phyloP scores from a whole-genome alignment of 2,888 invertebrate species.

The Scaptomyza parva region DNA sequence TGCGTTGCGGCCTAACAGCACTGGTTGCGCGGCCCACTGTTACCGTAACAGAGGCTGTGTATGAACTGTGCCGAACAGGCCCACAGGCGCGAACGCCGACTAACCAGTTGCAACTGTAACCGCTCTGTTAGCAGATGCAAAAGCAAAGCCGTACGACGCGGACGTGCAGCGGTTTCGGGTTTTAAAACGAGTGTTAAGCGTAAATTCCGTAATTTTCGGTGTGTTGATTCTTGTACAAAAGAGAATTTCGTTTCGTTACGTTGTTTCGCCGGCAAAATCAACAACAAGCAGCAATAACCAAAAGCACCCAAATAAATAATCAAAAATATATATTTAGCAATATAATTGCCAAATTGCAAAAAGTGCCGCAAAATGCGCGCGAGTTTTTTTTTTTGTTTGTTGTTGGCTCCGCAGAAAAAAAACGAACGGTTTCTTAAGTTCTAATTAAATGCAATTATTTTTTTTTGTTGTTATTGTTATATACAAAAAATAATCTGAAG shows the following conservation, averaged over 20 bases:
- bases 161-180: slow-evolving; percentile 53
- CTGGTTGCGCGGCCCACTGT: slow-evolving; percentile 24
- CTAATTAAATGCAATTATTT: slow-evolving; percentile 17
- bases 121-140: slow-evolving; percentile 57
- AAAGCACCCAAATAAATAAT: background rate
- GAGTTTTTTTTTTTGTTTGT: slow-evolving; percentile 31
- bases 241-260: background rate
- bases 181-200: slow-evolving; percentile 31
- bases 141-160: slow-evolving; percentile 52
- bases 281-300: background rate
- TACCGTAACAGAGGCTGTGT: slow-evolving; percentile 45
- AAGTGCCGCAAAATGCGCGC: slow-evolving; percentile 54
- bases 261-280: slow-evolving; percentile 39
- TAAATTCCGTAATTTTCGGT: slow-evolving; percentile 36
- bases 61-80: background rate
- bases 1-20: slow-evolving; percentile 26
- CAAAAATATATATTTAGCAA: too few species aligned
- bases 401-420: background rate
- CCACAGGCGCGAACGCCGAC: background rate
- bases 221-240: slow-evolving; percentile 26
- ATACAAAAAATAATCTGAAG: too few species aligned
- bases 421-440: slow-evolving; percentile 11
- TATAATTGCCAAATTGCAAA: background rate
- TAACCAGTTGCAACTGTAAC: slow-evolving; percentile 36
- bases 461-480: slow-evolving; percentile 52